Conservation (phyloP, 2,113 vertebrate genomes). For the Chaenogobius annularis region DNA sequence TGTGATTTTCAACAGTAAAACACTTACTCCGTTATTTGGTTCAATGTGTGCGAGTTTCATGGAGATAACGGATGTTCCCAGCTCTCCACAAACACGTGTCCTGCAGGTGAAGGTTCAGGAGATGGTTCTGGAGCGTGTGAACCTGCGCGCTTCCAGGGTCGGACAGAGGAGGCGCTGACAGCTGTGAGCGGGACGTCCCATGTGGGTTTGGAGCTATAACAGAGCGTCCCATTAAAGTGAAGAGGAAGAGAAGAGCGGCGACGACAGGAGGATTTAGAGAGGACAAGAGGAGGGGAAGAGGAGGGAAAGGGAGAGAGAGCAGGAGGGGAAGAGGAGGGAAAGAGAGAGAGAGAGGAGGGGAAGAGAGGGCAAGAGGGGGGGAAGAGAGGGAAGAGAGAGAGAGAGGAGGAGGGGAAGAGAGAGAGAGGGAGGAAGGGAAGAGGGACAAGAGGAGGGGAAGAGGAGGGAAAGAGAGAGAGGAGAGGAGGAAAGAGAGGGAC, state of each 20-base stretch:
- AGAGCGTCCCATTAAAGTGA: not conserved
- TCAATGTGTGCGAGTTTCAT: too few relatives aligned
- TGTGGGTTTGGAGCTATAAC: not conserved
- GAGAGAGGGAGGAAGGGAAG: not conserved
- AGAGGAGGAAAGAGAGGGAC: too few relatives aligned
- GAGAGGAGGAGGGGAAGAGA: not conserved
- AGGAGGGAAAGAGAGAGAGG: too few relatives aligned
- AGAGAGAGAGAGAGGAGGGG: not conserved
- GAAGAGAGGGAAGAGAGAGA: not conserved
- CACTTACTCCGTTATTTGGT: too few relatives aligned
- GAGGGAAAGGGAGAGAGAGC: not conserved
- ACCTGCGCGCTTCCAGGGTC: not conserved
- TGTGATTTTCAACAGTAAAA: too few relatives aligned
- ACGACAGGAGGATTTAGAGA: not conserved
- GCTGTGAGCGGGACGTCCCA: slow-evolving; percentile 1
- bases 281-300: not conserved
- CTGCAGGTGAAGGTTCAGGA: too few relatives aligned
- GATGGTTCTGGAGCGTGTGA: not conserved
- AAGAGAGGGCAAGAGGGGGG: not conserved
- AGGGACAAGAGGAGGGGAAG: not conserved
- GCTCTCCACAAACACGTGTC: too few relatives aligned
- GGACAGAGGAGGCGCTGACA: slow-evolving; percentile 2
- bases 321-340: too few relatives aligned
- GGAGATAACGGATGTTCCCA: too few relatives aligned
- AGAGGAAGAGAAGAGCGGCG: not conserved